Evolutionary conservation across 2,113 vertebrate genomes (phyloP).

Genomic region (Cranoglanis bouderius): DNA sequence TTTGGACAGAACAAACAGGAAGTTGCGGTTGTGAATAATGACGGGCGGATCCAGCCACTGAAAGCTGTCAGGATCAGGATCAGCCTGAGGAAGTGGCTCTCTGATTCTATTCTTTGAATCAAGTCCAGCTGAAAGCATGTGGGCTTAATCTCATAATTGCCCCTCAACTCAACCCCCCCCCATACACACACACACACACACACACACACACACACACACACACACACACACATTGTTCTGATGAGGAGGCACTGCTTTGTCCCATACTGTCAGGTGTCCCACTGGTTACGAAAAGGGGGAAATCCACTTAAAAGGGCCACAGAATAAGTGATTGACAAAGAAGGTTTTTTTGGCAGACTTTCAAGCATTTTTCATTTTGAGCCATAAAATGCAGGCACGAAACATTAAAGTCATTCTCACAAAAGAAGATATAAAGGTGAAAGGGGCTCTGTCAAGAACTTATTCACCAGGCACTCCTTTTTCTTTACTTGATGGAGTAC

Average conservation of each 20-base stretch:
- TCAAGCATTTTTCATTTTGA: conserved; percentile 29
- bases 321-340: conserved; percentile 59
- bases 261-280: conserved; percentile 74
- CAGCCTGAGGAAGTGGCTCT: conserved; percentile 76
- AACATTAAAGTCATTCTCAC: conserved; percentile 6
- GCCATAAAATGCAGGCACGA: conserved; percentile 8
- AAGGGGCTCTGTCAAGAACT: conserved; percentile 19
- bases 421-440: conserved; percentile 15
- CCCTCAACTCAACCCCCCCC: conserved; percentile 64
- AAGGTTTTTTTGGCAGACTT: conserved; percentile 36
- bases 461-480: not conserved
- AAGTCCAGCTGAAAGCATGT: conserved; percentile 76
- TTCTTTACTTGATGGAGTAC: not conserved
- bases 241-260: conserved; percentile 79
- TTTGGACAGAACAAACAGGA: conserved; percentile 64
- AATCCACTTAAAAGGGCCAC: conserved; percentile 39
- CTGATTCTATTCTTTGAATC: conserved; percentile 78
- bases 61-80: conserved; percentile 71
- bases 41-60: conserved; percentile 67
- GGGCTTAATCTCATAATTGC: conserved; percentile 87
- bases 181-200: not conserved
- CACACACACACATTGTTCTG: conserved; percentile 77
- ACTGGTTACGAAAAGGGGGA: conserved; percentile 54
- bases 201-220: conserved; percentile 63
- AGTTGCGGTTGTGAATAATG: conserved; percentile 76